These are phyloP conservation scores for Noctua janthina DNA, from an alignment of 2,888 invertebrate species.

Conservation along the genomic window DNA sequence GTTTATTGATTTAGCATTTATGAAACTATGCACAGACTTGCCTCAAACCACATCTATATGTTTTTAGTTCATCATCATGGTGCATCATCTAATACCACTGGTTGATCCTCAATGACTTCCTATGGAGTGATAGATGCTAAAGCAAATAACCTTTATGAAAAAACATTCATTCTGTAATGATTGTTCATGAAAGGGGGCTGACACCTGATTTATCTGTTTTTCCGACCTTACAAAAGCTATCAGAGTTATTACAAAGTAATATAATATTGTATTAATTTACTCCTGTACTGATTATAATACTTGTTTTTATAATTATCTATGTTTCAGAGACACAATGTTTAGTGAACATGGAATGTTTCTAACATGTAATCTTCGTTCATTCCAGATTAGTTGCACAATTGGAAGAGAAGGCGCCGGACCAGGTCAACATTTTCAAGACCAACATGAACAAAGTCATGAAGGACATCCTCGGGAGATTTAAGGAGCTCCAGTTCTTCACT, in stretches of 20 bases:
- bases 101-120: conserved; percentile 77
- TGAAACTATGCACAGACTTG: neutral
- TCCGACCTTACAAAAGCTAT: neutral
- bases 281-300: neutral
- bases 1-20: neutral
- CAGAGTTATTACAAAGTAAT: neutral
- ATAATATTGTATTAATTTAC: neutral
- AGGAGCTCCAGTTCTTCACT: conserved; percentile 97
- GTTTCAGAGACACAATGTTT: neutral
- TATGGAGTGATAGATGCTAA: conserved; percentile 85
- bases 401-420: conserved; percentile 95
- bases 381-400: conserved; percentile 94
- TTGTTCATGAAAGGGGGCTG: conserved; percentile 87
- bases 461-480: conserved; percentile 96
- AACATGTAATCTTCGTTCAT: conserved; percentile 71
- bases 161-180: conserved; percentile 85
- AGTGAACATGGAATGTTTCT: conserved; percentile 1
- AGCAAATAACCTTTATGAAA: conserved; percentile 85
- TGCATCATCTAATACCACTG: conserved; percentile 86
- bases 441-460: conserved; percentile 98
- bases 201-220: conserved; percentile 68
- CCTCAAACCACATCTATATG: neutral
- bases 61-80: neutral
- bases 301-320: neutral
- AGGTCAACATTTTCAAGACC: conserved; percentile 96